Evolutionary conservation across 2,888 invertebrate species (phyloP).

Genomic region (Oxycera nigricornis): DNA sequence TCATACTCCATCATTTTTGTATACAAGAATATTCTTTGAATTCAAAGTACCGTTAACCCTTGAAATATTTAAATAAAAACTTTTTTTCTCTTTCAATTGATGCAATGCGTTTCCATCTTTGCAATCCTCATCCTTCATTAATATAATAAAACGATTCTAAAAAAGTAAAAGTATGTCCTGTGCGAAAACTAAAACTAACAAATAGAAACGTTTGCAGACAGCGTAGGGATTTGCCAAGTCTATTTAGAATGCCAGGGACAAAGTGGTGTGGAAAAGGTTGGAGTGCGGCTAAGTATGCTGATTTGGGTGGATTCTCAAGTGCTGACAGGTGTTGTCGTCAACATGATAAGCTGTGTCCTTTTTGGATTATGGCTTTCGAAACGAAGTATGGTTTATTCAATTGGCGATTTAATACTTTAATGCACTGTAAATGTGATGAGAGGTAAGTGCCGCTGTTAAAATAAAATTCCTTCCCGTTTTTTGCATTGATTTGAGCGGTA

Average conservation of each 20-base stretch:
- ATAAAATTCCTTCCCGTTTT: no score
- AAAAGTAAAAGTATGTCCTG: no score
- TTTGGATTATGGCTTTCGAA: slow-evolving; percentile 81
- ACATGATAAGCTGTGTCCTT: slow-evolving; percentile 81
- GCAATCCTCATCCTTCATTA: no score
- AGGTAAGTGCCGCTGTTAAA: no score
- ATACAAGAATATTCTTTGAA: no score
- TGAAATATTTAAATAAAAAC: neutral
- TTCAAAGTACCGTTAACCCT: no score
- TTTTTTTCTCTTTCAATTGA: neutral
- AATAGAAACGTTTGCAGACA: slow-evolving; percentile 54
- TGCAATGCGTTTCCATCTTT: neutral
- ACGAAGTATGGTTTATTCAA: slow-evolving; percentile 83
- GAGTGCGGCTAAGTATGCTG: slow-evolving; percentile 76
- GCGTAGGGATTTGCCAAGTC: slow-evolving; percentile 66
- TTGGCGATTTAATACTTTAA: slow-evolving; percentile 83
- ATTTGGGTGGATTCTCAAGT: slow-evolving; percentile 78
- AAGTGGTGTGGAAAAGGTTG: slow-evolving; percentile 90
- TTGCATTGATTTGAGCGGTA: no score
- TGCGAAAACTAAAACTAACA: neutral
- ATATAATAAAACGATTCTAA: no score
- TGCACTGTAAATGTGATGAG: slow-evolving; percentile 89
- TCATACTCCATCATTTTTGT: no score
- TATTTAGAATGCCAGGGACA: slow-evolving; percentile 82
- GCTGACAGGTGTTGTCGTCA: slow-evolving; percentile 84